Evolutionary conservation across 2,113 vertebrate species (phyloP).

Genomic region (Marmota monax): DNA sequence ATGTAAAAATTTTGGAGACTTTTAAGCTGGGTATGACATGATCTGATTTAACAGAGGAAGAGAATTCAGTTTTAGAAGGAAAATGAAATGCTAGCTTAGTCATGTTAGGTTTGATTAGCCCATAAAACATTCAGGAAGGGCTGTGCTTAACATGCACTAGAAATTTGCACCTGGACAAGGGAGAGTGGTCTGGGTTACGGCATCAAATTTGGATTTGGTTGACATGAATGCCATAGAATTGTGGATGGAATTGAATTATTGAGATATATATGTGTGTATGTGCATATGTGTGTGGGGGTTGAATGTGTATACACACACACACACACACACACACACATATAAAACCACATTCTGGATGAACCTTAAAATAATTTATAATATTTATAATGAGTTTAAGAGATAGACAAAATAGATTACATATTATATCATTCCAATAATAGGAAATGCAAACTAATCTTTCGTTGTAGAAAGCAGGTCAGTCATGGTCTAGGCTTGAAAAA

Average conservation of each 20-base stretch:
- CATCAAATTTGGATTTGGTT: not conserved
- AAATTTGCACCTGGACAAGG: not conserved
- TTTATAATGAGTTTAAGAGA: not conserved
- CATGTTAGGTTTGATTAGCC: not conserved
- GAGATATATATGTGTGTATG: too few relatives aligned
- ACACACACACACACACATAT: not conserved
- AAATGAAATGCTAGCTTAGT: not conserved
- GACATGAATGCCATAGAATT: not conserved
- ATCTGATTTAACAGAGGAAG: not conserved
- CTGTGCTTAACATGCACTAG: not conserved
- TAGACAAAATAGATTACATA: not conserved
- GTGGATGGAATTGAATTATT: not conserved
- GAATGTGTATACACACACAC: not conserved
- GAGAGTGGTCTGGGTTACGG: not conserved
- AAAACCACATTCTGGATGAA: not conserved
- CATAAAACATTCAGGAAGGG: not conserved
- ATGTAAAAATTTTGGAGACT: not conserved
- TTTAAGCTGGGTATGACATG: not conserved
- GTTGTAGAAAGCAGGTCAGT: not conserved
- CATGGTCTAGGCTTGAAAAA: not conserved
- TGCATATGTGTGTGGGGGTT: too few relatives aligned
- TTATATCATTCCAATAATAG: not conserved
- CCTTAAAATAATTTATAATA: not conserved
- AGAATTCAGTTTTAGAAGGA: not conserved
- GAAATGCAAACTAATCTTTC: not conserved